Conservation (phyloP, 2,113 vertebrate genomes). For the Gambusia holbrooki region DNA sequence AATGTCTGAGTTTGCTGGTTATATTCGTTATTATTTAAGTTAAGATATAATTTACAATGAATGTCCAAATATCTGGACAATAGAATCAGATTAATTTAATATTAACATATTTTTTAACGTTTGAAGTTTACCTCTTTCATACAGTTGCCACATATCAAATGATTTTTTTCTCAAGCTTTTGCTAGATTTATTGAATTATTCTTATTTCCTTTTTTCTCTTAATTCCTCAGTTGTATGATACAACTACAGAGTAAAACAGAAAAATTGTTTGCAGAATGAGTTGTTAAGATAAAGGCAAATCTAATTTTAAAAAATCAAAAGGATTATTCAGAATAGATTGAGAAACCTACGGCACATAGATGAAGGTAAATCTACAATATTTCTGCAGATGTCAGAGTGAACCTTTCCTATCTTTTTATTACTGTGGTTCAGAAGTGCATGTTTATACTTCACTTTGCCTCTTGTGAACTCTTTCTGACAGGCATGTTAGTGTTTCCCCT, state of each 20-base stretch:
- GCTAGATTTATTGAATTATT: too few relatives aligned
- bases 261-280: too few relatives aligned
- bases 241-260: too few relatives aligned
- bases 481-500: constrained; percentile 3
- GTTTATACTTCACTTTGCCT: constrained; percentile 12
- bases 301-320: too few relatives aligned
- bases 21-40: background rate
- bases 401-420: background rate
- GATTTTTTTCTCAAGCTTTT: background rate
- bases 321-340: background rate
- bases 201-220: too few relatives aligned
- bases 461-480: constrained; percentile 13
- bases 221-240: too few relatives aligned
- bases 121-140: background rate
- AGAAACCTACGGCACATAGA: background rate
- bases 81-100: background rate
- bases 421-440: background rate
- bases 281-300: too few relatives aligned
- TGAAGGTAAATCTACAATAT: background rate
- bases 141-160: background rate
- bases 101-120: too few relatives aligned
- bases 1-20: background rate
- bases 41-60: too few relatives aligned
- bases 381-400: background rate
- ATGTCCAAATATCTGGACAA: background rate